Evolutionary conservation across 2,797 vertebrate species (phyloP), one percentile per base, ranked within the genome.

Genomic region (Epinephelus coioides): DNA sequence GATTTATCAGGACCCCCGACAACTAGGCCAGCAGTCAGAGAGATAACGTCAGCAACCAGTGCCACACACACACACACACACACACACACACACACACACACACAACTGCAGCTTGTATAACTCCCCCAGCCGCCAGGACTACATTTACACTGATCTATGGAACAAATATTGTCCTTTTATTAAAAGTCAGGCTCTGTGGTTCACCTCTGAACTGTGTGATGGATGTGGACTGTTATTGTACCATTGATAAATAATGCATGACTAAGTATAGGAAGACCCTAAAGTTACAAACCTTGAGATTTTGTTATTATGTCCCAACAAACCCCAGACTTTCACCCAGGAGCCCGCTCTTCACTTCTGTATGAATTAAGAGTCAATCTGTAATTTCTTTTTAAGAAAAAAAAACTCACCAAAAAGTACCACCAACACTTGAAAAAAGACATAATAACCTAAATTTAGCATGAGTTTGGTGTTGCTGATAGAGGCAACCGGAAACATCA

Each of bases 1-100:
- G 65, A 89, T 88, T 89, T 56, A 89, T 84, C 64, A 88, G 57
- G 70, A 85, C 62, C 60, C n/a, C 62, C 44, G 18, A 73, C 76
- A 82, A 81, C 55, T 70, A 85, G 87, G 82, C 67, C 73, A 76
- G 75, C 77, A 74, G 74, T 59, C 74, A 57, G 65, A 57, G 68
- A 73, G 76, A 82, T 75, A 49, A 81, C 51, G 11, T 82, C 67
- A 81, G 60, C 71, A 61, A 49, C 25, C 70, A n/a, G 44, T 7
- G 27, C 76, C 46, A 49, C 61, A 67, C 73, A 44, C 50, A 68
- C 44, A 65, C 63, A 50, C 57, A 71, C 69, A 69, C 25, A 49
- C 38, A 46, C 38, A 46, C 34, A 62, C 59, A 34, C 30, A 34
- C 2, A 23, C 34, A 34, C 34, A 34, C 34, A 34, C 34, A 34